Percentiles rank a stretch among this genome's conserved stretches.
phyloP scores from a whole-genome alignment of 2,888 invertebrate genomes.

The Antitype chi region DNA sequence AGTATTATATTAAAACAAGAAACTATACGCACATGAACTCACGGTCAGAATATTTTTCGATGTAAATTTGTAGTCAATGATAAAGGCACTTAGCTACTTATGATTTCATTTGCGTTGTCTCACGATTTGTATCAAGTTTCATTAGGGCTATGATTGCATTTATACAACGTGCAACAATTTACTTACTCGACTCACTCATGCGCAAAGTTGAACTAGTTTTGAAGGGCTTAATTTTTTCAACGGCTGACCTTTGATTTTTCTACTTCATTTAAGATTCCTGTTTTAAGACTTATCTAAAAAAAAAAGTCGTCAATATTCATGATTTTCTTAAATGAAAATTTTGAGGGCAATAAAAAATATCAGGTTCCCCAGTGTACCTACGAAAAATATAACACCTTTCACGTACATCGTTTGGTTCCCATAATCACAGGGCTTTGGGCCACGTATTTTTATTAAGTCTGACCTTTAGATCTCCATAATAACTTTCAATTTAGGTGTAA shows the following conservation, averaged over 20 bases:
- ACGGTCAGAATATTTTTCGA: not conserved
- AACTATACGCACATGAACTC: not conserved
- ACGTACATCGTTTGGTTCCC: conserved; percentile 2
- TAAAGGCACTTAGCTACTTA: not conserved
- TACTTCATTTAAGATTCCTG: not conserved
- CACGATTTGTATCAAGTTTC: conserved; percentile 10
- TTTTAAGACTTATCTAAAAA: not conserved
- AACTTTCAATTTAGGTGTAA: conserved; percentile 60
- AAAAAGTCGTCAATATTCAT: not conserved
- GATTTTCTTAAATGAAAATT: not conserved
- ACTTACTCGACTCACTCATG: not conserved
- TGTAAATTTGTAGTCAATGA: not conserved
- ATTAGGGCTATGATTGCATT: not conserved
- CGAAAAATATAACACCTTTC: not conserved
- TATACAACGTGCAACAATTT: not conserved
- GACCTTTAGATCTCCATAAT: conserved; percentile 58
- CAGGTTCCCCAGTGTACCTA: no score
- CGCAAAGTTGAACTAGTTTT: not conserved
- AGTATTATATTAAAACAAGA: no score
- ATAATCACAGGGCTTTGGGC: conserved; percentile 48
- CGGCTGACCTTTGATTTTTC: not conserved
- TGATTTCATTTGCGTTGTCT: conserved; percentile 9
- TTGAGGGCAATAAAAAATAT: not conserved
- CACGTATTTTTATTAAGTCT: conserved; percentile 48
- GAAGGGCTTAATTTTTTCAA: not conserved